These are phyloP conservation scores for Odontesthes bonariensis DNA, from an alignment of 2,113 vertebrate species.

Conservation along the genomic window DNA sequence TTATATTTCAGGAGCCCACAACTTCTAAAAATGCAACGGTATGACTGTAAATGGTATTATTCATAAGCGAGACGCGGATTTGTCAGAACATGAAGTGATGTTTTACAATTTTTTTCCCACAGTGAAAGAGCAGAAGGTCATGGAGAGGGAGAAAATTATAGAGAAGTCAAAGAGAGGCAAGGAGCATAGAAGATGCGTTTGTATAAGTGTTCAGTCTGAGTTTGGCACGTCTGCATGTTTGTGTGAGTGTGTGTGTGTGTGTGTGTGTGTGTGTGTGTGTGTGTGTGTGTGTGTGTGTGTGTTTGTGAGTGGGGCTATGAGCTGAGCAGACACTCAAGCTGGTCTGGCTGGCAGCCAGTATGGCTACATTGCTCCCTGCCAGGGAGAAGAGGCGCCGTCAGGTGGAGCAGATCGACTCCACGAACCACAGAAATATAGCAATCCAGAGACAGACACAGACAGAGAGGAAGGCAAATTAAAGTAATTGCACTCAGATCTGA, in stretches of 20 bases:
- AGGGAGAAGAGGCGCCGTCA: constrained; percentile 79
- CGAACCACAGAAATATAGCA: constrained; percentile 75
- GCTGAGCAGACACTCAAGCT: constrained; percentile 77
- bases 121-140: constrained; percentile 49
- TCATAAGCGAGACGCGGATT: constrained; percentile 39
- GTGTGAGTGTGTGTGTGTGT: constrained; percentile 27
- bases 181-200: constrained; percentile 56
- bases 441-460: constrained; percentile 56
- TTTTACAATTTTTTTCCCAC: constrained; percentile 14
- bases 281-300: constrained; percentile 39
- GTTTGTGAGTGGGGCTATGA: constrained; percentile 60
- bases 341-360: constrained; percentile 81
- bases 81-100: constrained; percentile 42
- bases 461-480: constrained; percentile 62
- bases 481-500: constrained; percentile 68
- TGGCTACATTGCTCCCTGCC: constrained; percentile 77
- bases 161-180: constrained; percentile 36
- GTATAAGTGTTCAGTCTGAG: constrained; percentile 64
- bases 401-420: constrained; percentile 78
- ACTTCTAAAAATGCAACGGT: constrained; percentile 47
- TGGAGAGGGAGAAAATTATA: constrained; percentile 37
- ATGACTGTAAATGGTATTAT: constrained; percentile 47
- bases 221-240: constrained; percentile 44
- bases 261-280: constrained; percentile 31
- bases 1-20: constrained; percentile 54